Evolutionary conservation across 2,113 vertebrate species (phyloP).

Genomic region (Phaethornis superciliosus): DNA sequence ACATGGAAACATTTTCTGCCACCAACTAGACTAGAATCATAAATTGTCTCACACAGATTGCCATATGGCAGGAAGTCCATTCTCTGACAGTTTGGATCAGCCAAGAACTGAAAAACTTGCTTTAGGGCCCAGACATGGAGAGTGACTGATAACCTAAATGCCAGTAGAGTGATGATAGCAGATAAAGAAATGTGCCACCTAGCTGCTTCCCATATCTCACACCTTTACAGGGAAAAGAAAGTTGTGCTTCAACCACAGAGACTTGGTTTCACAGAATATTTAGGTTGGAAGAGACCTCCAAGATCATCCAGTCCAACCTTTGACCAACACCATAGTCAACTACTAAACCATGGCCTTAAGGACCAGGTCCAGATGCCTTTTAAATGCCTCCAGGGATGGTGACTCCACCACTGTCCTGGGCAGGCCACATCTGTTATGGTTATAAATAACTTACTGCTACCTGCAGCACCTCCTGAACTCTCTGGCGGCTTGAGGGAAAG

Average conservation of each 20-base stretch:
- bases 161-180: background rate
- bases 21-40: background rate
- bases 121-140: background rate
- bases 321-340: no score
- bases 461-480: background rate
- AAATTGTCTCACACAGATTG: rapidly evolving
- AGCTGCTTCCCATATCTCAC: background rate
- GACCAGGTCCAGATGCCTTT: no score
- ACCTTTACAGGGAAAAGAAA: background rate
- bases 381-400: no score
- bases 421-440: background rate
- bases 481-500: background rate
- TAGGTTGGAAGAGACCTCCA: no score
- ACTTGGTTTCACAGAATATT: background rate
- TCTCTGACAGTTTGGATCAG: background rate
- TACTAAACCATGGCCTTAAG: no score
- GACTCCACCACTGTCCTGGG: no score
- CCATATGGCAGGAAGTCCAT: background rate
- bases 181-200: background rate
- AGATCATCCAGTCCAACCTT: no score
- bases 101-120: background rate
- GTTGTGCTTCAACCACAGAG: background rate
- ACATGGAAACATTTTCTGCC: background rate
- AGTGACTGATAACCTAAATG: background rate
- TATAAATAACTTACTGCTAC: background rate